phyloP scores from a whole-genome alignment of 2,113 vertebrate genomes.

The Dendrocopos noguchii region DNA sequence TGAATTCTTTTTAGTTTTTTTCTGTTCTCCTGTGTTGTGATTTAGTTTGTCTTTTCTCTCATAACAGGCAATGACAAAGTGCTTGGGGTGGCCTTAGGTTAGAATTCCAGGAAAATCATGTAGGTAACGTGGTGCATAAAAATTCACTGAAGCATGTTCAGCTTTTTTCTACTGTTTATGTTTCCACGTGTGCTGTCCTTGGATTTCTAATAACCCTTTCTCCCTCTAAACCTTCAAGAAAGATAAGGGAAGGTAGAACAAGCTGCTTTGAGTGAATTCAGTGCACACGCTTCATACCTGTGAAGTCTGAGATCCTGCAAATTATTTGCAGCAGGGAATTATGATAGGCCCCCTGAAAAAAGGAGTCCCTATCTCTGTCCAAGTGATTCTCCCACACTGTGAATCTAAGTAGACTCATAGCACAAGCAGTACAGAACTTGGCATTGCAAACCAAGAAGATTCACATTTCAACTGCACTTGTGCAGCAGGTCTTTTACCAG shows the following conservation, averaged over 20 bases:
- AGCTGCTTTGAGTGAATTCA: not conserved
- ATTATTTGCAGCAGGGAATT: not conserved
- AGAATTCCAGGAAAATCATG: constrained; percentile 20
- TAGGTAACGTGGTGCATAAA: not conserved
- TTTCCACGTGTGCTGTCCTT: not conserved
- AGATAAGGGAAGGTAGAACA: not conserved
- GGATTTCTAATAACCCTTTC: not conserved
- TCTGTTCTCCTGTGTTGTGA: constrained; percentile 5
- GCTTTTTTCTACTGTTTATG: not conserved
- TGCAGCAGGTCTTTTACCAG: not conserved
- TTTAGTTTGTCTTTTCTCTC: constrained; percentile 33
- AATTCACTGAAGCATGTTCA: not conserved
- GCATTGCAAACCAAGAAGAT: not conserved
- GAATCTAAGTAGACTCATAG: not conserved
- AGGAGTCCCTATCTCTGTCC: not conserved
- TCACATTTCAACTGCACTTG: not conserved
- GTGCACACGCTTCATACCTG: not conserved
- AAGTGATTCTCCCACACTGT: not conserved
- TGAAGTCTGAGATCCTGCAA: not conserved
- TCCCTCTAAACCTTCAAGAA: not conserved
- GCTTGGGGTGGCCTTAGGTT: constrained; percentile 29
- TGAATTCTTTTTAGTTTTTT: constrained; percentile 2
- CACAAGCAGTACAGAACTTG: not conserved
- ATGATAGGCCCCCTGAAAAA: not conserved
- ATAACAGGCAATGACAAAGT: constrained; percentile 35